Percentiles rank a stretch among this genome's conserved stretches.
phyloP scores from a whole-genome alignment of 2,888 invertebrate species.

The Phrixothrix hirtus region DNA sequence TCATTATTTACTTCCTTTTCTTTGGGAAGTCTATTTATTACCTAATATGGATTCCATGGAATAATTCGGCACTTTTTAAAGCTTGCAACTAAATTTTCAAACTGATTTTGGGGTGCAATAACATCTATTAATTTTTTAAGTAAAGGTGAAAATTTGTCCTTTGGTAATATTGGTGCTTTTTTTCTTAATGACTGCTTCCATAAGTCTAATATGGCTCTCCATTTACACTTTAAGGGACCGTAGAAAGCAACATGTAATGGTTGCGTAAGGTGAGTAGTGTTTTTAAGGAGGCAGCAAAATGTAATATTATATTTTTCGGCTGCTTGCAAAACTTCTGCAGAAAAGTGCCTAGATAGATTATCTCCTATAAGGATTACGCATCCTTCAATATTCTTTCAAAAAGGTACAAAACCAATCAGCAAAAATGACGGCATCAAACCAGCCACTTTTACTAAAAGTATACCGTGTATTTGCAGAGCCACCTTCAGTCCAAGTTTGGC shows the following conservation, averaged over 20 bases:
- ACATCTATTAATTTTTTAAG: neutral
- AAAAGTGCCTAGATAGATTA: conserved; percentile 1
- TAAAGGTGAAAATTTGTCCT: neutral
- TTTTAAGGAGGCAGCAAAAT: conserved; percentile 1
- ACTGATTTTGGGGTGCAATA: neutral
- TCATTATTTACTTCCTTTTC: too few species aligned
- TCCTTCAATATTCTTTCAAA: neutral
- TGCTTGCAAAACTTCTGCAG: neutral
- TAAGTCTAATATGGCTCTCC: neutral
- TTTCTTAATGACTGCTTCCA: too few species aligned
- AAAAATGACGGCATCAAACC: too few species aligned
- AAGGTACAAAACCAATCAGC: conserved; percentile 4
- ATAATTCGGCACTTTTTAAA: conserved; percentile 2
- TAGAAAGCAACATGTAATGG: neutral
- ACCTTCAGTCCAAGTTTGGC: neutral
- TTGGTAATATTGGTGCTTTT: too few species aligned
- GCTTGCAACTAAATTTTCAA: neutral
- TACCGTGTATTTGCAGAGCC: neutral
- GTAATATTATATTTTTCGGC: too few species aligned
- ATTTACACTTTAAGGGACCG: conserved; percentile 1
- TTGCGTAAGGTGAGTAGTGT: too few species aligned
- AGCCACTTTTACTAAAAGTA: neutral
- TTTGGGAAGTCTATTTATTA: neutral
- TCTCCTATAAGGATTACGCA: neutral
- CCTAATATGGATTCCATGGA: neutral